Base-by-base conservation (phyloP, 2,113 vertebrate genomes). In the Notarius lentiginosus region DNA sequence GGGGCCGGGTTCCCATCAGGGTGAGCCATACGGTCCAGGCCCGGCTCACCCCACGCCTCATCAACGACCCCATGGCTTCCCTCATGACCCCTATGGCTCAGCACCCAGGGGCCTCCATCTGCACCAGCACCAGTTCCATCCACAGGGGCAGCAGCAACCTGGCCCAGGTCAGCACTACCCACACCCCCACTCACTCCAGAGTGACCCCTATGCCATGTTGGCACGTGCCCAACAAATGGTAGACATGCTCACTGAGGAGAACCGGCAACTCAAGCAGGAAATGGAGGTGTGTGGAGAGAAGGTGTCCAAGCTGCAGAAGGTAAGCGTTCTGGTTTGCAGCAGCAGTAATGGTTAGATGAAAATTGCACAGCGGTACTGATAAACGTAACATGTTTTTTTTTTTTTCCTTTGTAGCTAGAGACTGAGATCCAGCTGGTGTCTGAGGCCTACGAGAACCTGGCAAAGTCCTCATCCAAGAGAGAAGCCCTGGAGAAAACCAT, bases 401-500 rank as follows among this genome's bases (percentile, higher is more conserved):
- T 55, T 73, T 41, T 55, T 66, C 41, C 34, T 83, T 24, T 83
- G 49, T 91, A 99, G 98, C 92, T 99, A 95, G 98, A 99, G 92
- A 97, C 96, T 53, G 98, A 99, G 94, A 99, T 99, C 89, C 98
- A 98, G 91, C 95, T 97, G 89, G 97, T 99, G 86, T 99, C 98
- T 0, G 98, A 99, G 91, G 98, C 96, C 0, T 99, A 99, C 80
- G 98, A 99, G 92, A 99, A 98, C 93, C 95, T 99, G 68, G 97
- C 97, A 27, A 99, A 98, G 92, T 99, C 98, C 1, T 99, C 98
- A 2, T 97, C 97, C 11, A 99, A 99, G 93, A 93, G 97, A 89
- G 98, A 99, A 86, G 91, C 96, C 49, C 93, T 99, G 93, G 98
- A 99, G 92, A 99, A 99, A 91, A 97, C 98, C 82, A 99, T 99